Base-by-base conservation (phyloP, 1,140 invertebrate species). In the Cryptotermes secundus region DNA sequence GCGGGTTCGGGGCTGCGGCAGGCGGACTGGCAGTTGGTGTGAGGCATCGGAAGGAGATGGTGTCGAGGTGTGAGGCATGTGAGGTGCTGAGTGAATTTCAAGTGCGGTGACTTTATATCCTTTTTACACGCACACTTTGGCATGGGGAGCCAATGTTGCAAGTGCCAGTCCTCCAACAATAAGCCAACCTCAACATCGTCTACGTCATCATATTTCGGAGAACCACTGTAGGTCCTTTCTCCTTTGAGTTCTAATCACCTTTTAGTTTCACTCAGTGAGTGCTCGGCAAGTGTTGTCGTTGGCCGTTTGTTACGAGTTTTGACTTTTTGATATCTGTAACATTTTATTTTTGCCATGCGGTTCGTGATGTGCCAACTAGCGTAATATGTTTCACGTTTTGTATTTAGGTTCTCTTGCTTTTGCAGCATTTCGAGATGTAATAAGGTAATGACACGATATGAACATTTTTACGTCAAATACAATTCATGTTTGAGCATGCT, bases 121-220 rank as follows among this genome's bases (percentile, higher is more conserved):
- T 19, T 49, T 12, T 22, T 22, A 19, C 45, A 49, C 45, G 45
- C 3, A 1, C 3, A 19, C 16, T 14, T n/a, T 72, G 59, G 34
- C 3, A 92, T 92, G 91, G 91, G 91, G 81, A 91, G 90, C 87
- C 90, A 92, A 85, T 92, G 91, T 85, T 92, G 91, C 88, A 92
- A 91, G 86, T 89, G 89, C 85, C 36, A 89, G 79, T 88, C 88
- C 65, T 87, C 89, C 83, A 90, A 91, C 49, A 88, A 89, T 83
- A 90, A 90, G 84, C 89, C 89, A 83, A 87, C 85, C 38, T 86
- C 86, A 14, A 36, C 80, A 14, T 85, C 84, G 3, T 87, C 86
- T 36, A 72, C 72, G n/a, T 85, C 83, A 31, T 86, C 85, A n/a
- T 81, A 72, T n/a, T 72, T 72, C 26, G 59, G 59, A 14, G 59